Conservation (phyloP, 2,888 invertebrate genomes). For the Synanthedon andrenaeformis region DNA sequence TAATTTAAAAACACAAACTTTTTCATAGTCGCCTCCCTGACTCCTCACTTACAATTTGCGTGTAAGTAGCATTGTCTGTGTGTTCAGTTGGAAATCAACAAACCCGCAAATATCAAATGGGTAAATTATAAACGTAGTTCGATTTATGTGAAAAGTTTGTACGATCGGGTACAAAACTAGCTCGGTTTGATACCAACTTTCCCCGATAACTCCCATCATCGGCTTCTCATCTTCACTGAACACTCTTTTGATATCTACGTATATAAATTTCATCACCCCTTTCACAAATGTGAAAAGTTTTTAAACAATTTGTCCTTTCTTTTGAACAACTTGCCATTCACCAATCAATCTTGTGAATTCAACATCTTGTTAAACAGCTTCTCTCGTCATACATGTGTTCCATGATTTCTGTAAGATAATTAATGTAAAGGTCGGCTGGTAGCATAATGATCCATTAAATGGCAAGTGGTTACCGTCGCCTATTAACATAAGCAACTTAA, state of each 20-base stretch:
- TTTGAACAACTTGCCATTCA: background rate
- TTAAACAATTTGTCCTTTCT: background rate
- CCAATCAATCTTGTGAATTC: too few relatives aligned
- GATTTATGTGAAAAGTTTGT: constrained; percentile 50
- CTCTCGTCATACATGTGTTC: too few relatives aligned
- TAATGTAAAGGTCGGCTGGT: too few relatives aligned
- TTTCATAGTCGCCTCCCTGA: too few relatives aligned
- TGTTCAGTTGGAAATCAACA: constrained; percentile 15
- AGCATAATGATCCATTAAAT: too few relatives aligned
- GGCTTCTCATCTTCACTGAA: constrained; percentile 19
- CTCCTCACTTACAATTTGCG: too few relatives aligned
- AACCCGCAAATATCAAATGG: constrained; percentile 25
- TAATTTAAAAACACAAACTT: too few relatives aligned
- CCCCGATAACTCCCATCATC: constrained; percentile 23
- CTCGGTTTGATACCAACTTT: constrained; percentile 26
- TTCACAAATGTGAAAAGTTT: background rate
- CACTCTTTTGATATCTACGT: constrained; percentile 21
- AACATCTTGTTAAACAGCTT: too few relatives aligned
- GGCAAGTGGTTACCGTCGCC: too few relatives aligned
- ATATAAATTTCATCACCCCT: constrained; percentile 1
- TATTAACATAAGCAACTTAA: too few relatives aligned
- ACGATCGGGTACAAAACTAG: constrained; percentile 33
- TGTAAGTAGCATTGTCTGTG: background rate
- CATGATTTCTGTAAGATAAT: too few relatives aligned
- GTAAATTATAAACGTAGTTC: constrained; percentile 45